Base-by-base conservation (phyloP, 2,888 invertebrate genomes). In the Flabesymbios commensalis region DNA sequence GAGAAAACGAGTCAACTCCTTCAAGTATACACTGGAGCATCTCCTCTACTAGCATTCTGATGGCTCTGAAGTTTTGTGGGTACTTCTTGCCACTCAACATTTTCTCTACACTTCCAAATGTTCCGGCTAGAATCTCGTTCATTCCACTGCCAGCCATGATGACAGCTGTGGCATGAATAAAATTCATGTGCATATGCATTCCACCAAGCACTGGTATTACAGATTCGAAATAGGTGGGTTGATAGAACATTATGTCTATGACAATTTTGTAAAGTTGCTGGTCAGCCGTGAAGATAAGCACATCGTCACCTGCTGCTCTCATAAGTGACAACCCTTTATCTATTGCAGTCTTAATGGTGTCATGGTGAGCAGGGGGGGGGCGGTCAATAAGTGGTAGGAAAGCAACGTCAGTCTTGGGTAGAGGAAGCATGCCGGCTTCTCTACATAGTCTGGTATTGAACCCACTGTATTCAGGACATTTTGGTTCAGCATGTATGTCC, bases 1-100 rank as follows among this genome's bases (percentile, higher is more conserved):
- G 29, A 56, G 54, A 5, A 28, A 54, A 54, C 22, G 54, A 54
- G n/a, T 5, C 26, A 54, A 54, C 54, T 54, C 39, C 54, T 54
- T 54, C 39, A 39, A 54, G 24, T 2, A 39, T 24, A 54, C 24
- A 36, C 36, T 36, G 53, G 36, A 53, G 53, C 39, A 36, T 4
- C 36, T 53, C 53, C 24, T 53, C 36, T 10, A 36, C 39, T 32
- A 53, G 53, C 32, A 53, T 32, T 7, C 53, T 7, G 32, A 36
- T 32, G 32, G 53, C 53, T 10, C 53, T 32, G 24, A 53, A 36
- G 39, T 53, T 53, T 36, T 53, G 53, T n/a, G 53, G 53, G 22
- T 53, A 53, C 7, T 53, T 53, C 36, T 53, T 53, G 19, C 53
- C 53, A 32, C 24, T 32, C 22, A 53, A 24, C 53, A 53, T 53